Conservation (phyloP, 1,140 invertebrate species). For the Anoplolepis gracilipes region DNA sequence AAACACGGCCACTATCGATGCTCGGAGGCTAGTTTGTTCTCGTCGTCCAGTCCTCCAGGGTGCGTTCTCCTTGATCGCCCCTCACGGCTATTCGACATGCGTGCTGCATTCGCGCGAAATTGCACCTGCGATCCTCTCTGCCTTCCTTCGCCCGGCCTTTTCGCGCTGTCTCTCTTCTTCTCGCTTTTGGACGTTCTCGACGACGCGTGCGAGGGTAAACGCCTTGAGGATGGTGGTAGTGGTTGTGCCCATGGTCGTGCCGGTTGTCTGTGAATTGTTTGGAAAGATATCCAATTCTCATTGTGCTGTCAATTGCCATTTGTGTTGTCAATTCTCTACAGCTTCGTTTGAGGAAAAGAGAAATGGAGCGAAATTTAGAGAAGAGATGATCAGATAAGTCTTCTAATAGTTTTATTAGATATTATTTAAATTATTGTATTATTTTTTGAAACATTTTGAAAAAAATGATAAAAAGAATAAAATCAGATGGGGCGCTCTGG, state of each 20-base stretch:
- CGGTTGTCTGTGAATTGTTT: constrained; percentile 42
- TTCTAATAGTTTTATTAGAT: not conserved
- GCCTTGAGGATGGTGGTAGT: constrained; percentile 47
- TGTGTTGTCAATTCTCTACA: not conserved
- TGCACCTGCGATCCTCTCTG: constrained; percentile 64
- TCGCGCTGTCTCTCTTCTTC: constrained; percentile 18
- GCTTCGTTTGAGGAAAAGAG: not conserved
- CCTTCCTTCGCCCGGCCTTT: not conserved
- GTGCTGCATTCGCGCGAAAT: constrained; percentile 72
- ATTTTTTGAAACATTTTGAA: not conserved
- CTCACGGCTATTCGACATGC: constrained; percentile 75
- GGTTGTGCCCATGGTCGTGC: constrained; percentile 54
- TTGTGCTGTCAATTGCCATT: too few relatives aligned
- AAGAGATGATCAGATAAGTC: not conserved
- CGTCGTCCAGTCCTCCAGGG: constrained; percentile 83
- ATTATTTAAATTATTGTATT: not conserved
- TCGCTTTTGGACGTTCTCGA: constrained; percentile 38
- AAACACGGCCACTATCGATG: constrained; percentile 72
- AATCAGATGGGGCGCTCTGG: not conserved
- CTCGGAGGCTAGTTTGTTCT: constrained; percentile 82
- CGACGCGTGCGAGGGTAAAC: constrained; percentile 66
- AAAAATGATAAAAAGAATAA: not conserved
- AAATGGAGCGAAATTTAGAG: not conserved
- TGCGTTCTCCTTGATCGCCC: constrained; percentile 81
- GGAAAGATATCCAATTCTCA: constrained; percentile 20